Evolutionary conservation across 2,797 vertebrate species (phyloP), one percentile per base, ranked within the genome.

Genomic region (Anguilla marmorata): DNA sequence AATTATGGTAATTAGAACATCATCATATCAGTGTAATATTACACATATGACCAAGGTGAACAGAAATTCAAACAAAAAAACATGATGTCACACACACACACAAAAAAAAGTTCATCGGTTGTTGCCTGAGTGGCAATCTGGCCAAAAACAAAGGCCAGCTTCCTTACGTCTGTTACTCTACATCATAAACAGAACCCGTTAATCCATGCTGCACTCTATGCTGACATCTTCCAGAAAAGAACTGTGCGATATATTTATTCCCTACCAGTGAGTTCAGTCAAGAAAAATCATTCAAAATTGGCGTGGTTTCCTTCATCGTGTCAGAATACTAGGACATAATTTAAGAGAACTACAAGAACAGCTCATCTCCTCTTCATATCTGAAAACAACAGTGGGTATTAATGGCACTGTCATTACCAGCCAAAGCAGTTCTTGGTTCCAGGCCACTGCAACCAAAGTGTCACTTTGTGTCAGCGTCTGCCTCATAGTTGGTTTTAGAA

Each of bases 1-100:
- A 88, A 76, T 56, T 33, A 56, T n/a, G 50, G 88, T 66, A 88
- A 88, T 52, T 21, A 8, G 60, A 85, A 85, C 58, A 74, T n/a
- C 52, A 27, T 60, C 33, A 84, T 6, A 27, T 50, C 88, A 80
- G 30, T 56, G 37, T 37, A 87, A 76, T n/a, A 37, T 66, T 79
- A 41, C 74, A 79, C 33, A 37, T 14, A 84, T 48, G 80, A 63
- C 41, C 60, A 48, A 37, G 41, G 37, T 50, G 69, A 69, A 72
- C 48, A 37, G 79, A 50, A 82, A 82, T 45, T 24, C 45, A 82
- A 45, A 82, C 41, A 87, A 54, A 52, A 84, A 87, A 54, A 88
- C n/a, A 66, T 8, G 8, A 66, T 27, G 19, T 27, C 74, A 82
- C 14, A 45, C 6, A 48, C 41, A 56, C 52, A 60, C 3, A 14